phyloP scores from a whole-genome alignment of 2,113 vertebrate genomes.

The Podarcis cretensis region DNA sequence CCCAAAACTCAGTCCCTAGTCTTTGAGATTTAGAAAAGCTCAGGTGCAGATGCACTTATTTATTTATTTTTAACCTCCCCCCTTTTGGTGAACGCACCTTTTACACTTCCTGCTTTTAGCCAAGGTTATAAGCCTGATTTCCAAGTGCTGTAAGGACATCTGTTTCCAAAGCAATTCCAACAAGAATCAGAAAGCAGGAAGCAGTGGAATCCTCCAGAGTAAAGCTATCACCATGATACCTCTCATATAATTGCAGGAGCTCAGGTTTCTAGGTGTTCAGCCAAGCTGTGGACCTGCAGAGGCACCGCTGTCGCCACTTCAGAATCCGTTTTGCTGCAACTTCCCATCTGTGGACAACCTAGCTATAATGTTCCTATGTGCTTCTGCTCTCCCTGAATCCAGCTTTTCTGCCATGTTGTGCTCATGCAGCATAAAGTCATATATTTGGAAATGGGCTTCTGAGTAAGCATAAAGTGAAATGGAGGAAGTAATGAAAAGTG shows the following conservation, averaged over 20 bases:
- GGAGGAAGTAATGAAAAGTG: conserved; percentile 49
- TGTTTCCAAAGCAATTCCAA: conserved; percentile 48
- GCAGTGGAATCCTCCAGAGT: neutral
- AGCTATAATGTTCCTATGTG: neutral
- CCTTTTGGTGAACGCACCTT: conserved; percentile 22
- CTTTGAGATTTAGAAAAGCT: conserved; percentile 16
- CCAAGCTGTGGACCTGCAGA: conserved; percentile 24
- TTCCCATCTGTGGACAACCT: conserved; percentile 6
- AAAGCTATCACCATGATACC: conserved; percentile 31
- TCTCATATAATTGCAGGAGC: conserved; percentile 4
- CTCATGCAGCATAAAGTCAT: neutral
- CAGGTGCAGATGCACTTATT: neutral
- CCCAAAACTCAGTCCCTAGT: conserved; percentile 15
- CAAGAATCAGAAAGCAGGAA: conserved; percentile 36
- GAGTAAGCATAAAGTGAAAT: conserved; percentile 53
- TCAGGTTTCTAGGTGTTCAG: conserved; percentile 14
- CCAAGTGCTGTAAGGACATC: conserved; percentile 45
- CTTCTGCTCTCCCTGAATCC: conserved; percentile 11
- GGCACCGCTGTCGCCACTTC: conserved; percentile 34
- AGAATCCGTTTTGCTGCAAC: conserved; percentile 11
- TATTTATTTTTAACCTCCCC: conserved; percentile 25
- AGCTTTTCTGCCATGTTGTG: conserved; percentile 6
- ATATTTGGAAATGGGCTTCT: conserved; percentile 46
- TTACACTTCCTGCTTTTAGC: conserved; percentile 42
- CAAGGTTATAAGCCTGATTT: conserved; percentile 29